A percentile compares a stretch with the other conserved stretches of the same genome.
phyloP scores from a whole-genome alignment of 2,797 vertebrate species.

The Catharus ustulatus region DNA sequence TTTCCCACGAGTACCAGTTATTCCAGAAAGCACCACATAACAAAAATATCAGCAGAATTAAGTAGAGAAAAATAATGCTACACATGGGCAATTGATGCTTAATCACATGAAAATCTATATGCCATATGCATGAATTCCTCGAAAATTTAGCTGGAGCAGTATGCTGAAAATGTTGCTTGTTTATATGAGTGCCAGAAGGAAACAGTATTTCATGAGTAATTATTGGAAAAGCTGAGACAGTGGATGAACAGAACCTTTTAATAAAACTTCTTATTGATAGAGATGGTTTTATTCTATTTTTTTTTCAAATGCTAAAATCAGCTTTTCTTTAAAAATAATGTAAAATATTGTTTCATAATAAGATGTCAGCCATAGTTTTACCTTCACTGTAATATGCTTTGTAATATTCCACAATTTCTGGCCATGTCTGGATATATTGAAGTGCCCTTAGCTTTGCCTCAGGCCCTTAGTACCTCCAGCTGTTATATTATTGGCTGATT shows the following conservation, averaged over 20 bases:
- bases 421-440: constrained; percentile 53
- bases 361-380: constrained; percentile 44
- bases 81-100: neutral
- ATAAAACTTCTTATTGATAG: neutral
- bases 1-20: neutral
- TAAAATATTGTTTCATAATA: constrained; percentile 48
- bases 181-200: neutral
- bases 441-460: constrained; percentile 75
- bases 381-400: constrained; percentile 29
- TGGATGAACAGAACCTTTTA: neutral
- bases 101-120: constrained; percentile 35
- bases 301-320: neutral
- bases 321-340: constrained; percentile 30
- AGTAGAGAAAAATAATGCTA: neutral
- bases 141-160: constrained; percentile 37
- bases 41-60: neutral
- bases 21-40: neutral
- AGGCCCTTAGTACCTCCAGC: constrained; percentile 76
- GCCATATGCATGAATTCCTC: constrained; percentile 15
- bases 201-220: constrained; percentile 31
- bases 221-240: neutral
- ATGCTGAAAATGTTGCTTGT: constrained; percentile 10
- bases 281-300: neutral
- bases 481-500: constrained; percentile 77
- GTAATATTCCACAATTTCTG: constrained; percentile 53